phyloP scores from a whole-genome alignment of 2,888 invertebrate genomes.

The Epirrhoe tristata region DNA sequence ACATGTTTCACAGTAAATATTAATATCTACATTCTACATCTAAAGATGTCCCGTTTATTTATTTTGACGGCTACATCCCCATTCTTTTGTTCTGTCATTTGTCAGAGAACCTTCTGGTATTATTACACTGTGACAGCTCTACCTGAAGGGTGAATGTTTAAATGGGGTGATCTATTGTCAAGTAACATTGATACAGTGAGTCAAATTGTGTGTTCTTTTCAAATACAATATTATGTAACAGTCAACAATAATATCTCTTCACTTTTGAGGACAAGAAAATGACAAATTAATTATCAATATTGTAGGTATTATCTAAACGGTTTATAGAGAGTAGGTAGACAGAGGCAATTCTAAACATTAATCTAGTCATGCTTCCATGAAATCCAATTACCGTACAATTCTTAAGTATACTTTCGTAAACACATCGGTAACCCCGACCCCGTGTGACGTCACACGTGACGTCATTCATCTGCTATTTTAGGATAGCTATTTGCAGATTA shows the following conservation, averaged over 20 bases:
- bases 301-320: no score
- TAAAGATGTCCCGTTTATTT: not conserved
- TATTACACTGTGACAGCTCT: not conserved
- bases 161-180: no score
- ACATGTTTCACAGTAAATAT: not conserved
- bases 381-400: not conserved
- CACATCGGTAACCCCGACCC: not conserved
- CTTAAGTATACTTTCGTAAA: not conserved
- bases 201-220: no score
- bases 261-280: no score
- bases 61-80: not conserved
- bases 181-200: no score
- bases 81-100: slow-evolving; percentile 1
- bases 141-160: not conserved
- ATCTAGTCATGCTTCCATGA: no score
- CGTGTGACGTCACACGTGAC: not conserved
- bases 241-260: no score
- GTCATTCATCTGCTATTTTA: not conserved
- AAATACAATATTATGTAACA: no score
- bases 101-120: not conserved
- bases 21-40: not conserved
- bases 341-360: not conserved
- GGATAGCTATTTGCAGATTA: not conserved
- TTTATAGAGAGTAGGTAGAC: not conserved
- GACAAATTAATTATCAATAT: no score